phyloP scores from a whole-genome alignment of 92 coral and sea anemone genomes.

The Parazoanthus darwini region DNA sequence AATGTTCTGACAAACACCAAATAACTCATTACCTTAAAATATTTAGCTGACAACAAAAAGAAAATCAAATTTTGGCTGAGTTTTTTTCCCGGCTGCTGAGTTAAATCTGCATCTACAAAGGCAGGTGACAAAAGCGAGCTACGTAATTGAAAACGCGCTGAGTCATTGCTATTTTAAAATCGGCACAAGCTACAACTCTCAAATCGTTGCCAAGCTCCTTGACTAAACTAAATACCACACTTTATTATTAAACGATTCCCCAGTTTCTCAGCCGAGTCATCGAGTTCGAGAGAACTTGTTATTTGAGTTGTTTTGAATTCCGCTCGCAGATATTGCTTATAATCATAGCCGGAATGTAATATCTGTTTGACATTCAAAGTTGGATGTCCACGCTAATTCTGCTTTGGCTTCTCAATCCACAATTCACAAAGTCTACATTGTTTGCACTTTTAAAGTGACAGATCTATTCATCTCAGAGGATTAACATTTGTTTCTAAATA shows the following conservation, averaged over 20 bases:
- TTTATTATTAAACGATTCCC: not conserved
- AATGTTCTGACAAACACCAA: not conserved
- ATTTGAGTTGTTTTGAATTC: not conserved
- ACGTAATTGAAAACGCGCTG: not conserved
- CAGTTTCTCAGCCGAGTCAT: not conserved
- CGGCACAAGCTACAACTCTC: not conserved
- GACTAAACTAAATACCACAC: slow-evolving; percentile 2
- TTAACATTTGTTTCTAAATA: too few species aligned
- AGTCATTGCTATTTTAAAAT: not conserved
- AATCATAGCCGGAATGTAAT: not conserved
- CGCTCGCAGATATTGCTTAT: not conserved
- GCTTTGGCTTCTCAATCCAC: not conserved
- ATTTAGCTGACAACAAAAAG: not conserved
- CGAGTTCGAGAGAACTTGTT: not conserved
- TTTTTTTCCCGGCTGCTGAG: not conserved
- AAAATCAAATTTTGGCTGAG: not conserved
- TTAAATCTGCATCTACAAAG: not conserved
- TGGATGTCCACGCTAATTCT: not conserved
- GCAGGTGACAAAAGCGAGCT: slow-evolving; percentile 4
- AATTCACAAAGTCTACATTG: not conserved
- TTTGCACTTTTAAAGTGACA: not conserved
- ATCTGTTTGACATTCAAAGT: not conserved
- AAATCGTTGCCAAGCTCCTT: slow-evolving; percentile 14
- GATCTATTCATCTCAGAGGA: not conserved
- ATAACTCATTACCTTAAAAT: not conserved